phyloP scores from a whole-genome alignment of 2,888 invertebrate species.

The Megalurothrips usitatus region DNA sequence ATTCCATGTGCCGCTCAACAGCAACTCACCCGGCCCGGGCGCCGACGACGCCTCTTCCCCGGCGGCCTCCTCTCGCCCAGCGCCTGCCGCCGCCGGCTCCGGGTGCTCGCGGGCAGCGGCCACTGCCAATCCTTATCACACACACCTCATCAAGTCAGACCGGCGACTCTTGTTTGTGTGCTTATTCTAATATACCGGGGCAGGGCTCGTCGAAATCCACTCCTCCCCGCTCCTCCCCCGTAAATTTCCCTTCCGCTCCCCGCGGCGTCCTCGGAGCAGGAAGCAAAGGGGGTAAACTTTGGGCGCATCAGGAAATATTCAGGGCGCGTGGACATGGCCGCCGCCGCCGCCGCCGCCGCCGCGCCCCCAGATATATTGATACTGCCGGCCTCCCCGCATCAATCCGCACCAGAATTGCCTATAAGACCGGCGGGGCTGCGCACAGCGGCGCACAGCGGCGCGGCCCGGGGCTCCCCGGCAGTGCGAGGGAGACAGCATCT shows the following conservation, averaged over 20 bases:
- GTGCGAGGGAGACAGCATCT: neutral
- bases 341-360: slow-evolving; percentile 30
- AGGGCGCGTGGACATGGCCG: slow-evolving; percentile 37
- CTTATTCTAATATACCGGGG: no score
- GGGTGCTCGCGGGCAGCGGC: no score
- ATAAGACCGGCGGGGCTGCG: slow-evolving; percentile 32
- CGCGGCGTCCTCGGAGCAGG: slow-evolving; percentile 39
- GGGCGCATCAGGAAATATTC: slow-evolving; percentile 5
- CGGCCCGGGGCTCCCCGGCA: neutral
- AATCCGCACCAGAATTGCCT: slow-evolving; percentile 28
- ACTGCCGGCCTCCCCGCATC: slow-evolving; percentile 30
- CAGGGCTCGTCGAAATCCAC: slow-evolving; percentile 34
- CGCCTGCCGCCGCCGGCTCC: no score
- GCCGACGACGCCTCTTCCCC: no score
- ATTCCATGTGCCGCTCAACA: slow-evolving; percentile 28
- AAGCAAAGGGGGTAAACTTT: slow-evolving; percentile 17
- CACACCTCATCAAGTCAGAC: no score
- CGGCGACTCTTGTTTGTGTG: slow-evolving; percentile 28
- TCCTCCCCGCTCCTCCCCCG: slow-evolving; percentile 40
- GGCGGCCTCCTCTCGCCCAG: slow-evolving; percentile 31
- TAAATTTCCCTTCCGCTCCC: slow-evolving; percentile 41
- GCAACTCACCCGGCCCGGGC: slow-evolving; percentile 29
- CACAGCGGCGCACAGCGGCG: slow-evolving; percentile 27
- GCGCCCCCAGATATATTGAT: slow-evolving; percentile 36
- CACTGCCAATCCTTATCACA: no score